A percentile compares a stretch with the other conserved stretches of the same genome.
Evolutionary conservation across 2,113 vertebrate species (phyloP).

Genomic region (Crotophaga sulcirostris): DNA sequence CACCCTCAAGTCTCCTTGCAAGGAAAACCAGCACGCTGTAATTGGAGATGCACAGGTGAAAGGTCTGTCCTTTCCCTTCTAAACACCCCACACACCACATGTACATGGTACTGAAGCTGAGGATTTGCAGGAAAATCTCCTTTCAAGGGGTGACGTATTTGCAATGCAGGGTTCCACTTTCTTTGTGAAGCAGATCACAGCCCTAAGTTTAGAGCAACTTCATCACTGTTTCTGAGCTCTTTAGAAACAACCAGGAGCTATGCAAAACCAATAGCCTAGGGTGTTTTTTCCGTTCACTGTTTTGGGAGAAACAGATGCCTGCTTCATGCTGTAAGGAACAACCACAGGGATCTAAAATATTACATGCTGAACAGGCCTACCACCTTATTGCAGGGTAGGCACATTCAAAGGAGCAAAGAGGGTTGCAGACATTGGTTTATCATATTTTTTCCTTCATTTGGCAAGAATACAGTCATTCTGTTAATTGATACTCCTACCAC

Average conservation of each 20-base stretch:
- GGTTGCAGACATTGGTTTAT: not conserved
- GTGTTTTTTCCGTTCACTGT: not conserved
- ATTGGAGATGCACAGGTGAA: not conserved
- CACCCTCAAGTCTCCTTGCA: not conserved
- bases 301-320: not conserved
- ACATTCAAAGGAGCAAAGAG: not conserved
- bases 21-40: not conserved
- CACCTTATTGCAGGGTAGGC: not conserved
- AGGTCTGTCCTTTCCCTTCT: not conserved
- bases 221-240: not conserved
- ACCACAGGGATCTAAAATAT: not conserved
- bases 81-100: not conserved
- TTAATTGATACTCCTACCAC: constrained; percentile 26
- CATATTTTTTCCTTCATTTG: not conserved
- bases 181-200: not conserved
- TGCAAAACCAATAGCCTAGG: accelerated
- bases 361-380: not conserved
- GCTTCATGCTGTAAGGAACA: not conserved
- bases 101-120: not conserved
- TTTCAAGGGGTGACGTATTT: not conserved
- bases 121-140: not conserved
- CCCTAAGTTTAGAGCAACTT: not conserved
- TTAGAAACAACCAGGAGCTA: not conserved
- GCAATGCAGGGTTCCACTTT: not conserved
- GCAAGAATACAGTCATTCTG: not conserved